Evolutionary conservation across 1,140 invertebrate species (phyloP), one percentile per base, ranked within the genome.

Genomic region (Plutomurus gul): DNA sequence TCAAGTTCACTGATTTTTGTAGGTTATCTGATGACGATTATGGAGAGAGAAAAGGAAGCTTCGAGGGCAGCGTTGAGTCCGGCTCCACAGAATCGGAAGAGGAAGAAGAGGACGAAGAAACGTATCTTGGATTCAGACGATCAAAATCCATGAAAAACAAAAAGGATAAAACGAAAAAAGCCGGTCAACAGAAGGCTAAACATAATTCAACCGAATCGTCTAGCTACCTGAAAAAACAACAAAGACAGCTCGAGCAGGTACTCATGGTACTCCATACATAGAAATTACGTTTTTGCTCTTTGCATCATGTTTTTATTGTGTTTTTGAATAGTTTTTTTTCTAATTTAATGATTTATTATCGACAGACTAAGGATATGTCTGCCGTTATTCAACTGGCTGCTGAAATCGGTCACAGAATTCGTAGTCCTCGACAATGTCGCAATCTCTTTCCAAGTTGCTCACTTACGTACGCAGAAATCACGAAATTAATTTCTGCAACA

Each of bases 391-490:
- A 33, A 65, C 37, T 80, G 40, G 78, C 73, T 39, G 39, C 73
- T 13, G 78, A 80, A 56, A 51, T 60, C 8, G 78, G 78, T 16
- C 33, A 75, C 20, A 80, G 71, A 72, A 20, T 76, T 4, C 65
- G 72, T 49, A 76, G 73, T 20, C 20, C 78, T 4, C 3, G 78
- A 13, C 78, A 80, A 49, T 80, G 78, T 70, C 51, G 78, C 4
- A 70, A 51, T 40, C 73, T 80, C 13, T 80, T 80, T 33, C 47
- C 37, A 27, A 22, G 16, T n/a, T 80, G 78, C 49, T 37, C 49
- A 27, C 27, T 80, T 3, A 46, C 47, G 8, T 75, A 56, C 30
- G 36, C 51, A 8, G 39, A 80, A 70, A 27, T 80, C 16, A 40
- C 36, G 10, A 39, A 46, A 40, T 43, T 72, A 13, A 73, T 80